These are phyloP conservation scores for Melanostoma scalare DNA, from an alignment of 2,888 invertebrate species.

Conservation along the genomic window DNA sequence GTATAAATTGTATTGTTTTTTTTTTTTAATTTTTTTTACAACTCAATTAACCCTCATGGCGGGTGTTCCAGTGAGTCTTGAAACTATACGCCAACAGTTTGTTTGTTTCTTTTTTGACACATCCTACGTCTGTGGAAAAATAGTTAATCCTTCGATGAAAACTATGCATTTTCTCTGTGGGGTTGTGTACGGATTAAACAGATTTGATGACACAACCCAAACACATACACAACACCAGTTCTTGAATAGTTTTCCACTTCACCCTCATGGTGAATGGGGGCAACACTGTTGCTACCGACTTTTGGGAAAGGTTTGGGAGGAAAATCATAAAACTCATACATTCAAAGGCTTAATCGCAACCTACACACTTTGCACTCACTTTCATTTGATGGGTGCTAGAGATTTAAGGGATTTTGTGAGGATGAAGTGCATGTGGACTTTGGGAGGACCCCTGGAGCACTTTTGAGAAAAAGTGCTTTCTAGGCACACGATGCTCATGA, in stretches of 20 bases:
- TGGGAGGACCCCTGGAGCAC: conserved; percentile 51
- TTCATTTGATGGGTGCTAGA: conserved; percentile 34
- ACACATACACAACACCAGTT: not conserved
- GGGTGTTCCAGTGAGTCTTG: too few species aligned
- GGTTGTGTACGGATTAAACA: conserved; percentile 41
- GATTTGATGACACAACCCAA: conserved; percentile 56
- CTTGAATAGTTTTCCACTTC: conserved; percentile 43
- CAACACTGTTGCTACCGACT: too few species aligned
- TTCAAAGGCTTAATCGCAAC: conserved; percentile 49
- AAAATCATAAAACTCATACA: conserved; percentile 39
- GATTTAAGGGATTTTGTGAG: conserved; percentile 59
- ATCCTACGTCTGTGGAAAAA: conserved; percentile 7
- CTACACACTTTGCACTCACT: conserved; percentile 47
- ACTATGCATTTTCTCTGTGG: not conserved
- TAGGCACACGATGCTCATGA: too few species aligned
- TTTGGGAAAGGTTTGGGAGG: not conserved
- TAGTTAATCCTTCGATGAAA: conserved; percentile 22
- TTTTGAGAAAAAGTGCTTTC: conserved; percentile 32
- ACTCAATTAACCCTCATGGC: not conserved
- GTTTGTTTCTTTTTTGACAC: not conserved
- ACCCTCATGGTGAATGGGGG: too few species aligned
- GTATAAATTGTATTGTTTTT: conserved; percentile 73
- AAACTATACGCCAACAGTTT: too few species aligned
- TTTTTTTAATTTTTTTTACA: not conserved
- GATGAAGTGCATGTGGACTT: conserved; percentile 49